Evolutionary conservation across 2,888 invertebrate genomes (phyloP).

Genomic region (Lithophane socia): DNA sequence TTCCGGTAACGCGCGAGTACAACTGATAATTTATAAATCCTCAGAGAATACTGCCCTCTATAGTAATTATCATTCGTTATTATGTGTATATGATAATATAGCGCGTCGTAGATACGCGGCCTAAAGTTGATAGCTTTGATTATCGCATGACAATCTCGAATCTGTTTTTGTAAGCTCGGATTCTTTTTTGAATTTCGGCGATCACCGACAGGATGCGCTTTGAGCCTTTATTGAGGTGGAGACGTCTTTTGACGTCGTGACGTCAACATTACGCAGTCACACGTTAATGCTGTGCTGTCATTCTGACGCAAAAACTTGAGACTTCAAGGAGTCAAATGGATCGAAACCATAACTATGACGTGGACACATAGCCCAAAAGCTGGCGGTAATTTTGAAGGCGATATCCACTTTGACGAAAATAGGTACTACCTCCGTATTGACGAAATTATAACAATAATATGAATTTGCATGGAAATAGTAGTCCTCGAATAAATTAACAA

Average conservation of each 20-base stretch:
- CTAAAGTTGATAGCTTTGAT: conserved; percentile 18
- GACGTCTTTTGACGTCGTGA: conserved; percentile 31
- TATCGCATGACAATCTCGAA: conserved; percentile 38
- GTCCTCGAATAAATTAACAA: not conserved
- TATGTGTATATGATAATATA: conserved; percentile 23
- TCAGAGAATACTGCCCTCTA: conserved; percentile 30
- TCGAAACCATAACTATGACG: conserved; percentile 22
- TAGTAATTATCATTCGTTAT: conserved; percentile 22
- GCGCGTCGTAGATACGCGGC: conserved; percentile 21
- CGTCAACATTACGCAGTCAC: conserved; percentile 20
- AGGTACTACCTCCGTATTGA: not conserved
- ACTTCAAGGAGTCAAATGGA: conserved; percentile 24
- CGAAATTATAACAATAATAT: not conserved
- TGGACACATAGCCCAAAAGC: conserved; percentile 32
- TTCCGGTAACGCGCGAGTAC: conserved; percentile 10
- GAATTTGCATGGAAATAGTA: not conserved
- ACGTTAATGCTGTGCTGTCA: conserved; percentile 28
- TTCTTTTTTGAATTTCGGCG: conserved; percentile 21
- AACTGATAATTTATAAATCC: conserved; percentile 17
- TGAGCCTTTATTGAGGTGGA: conserved; percentile 45
- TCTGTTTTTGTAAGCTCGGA: conserved; percentile 27
- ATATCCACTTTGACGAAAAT: not conserved
- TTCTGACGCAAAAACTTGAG: conserved; percentile 5
- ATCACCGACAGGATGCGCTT: not conserved
- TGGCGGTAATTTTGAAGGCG: conserved; percentile 11